Evolutionary conservation across 2,888 invertebrate species (phyloP), one percentile per base, ranked within the genome.

Genomic region (Eupithecia centaureata): DNA sequence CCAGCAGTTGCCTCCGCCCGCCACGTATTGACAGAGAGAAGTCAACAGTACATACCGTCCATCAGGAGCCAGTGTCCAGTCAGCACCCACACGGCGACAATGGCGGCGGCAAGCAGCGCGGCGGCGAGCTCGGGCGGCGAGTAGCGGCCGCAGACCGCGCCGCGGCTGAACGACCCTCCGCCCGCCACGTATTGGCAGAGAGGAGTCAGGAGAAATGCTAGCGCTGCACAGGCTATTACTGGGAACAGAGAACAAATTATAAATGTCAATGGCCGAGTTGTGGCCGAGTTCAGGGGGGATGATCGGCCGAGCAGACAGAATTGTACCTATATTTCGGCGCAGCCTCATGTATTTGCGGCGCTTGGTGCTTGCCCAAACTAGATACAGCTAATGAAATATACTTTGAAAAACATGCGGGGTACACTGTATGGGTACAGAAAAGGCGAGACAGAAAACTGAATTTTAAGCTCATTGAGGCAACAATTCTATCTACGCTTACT

Each of bases 61-160:
- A 99, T 99, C 64, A 99, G 95, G 77, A 99, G 95, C 99, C 99
- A 99, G 92, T 99, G 99, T 0, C 99, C 99, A 70, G 99, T 99
- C 73, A 99, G 95, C 79, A 99, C 98, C 99, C 99, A 99, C 76
- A 99, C 96, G 92, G 98, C 98, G 70, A 99, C 99, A 86, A 99
- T 97, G 87, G 96, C 96, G 81, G 99, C 96, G 73, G 98, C 97
- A 71, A 99, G 93, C 76, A 97, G 96, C 87, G 98, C 98, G 70
- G 99, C 98, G 82, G 98, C 95, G 70, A 99, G 94, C 94, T 99
- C 99, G 63, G 98, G 98, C 77, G 97, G 96, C 59, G 98, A 98
- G 93, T 98, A 99, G 76, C 98, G 95, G 47, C 99, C 99, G 93
- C 98, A 98, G 85, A 98, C 97, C 85, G 97, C 96, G 83, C 95